Conservation (phyloP, 2,113 vertebrate species). For the Otis tarda region DNA sequence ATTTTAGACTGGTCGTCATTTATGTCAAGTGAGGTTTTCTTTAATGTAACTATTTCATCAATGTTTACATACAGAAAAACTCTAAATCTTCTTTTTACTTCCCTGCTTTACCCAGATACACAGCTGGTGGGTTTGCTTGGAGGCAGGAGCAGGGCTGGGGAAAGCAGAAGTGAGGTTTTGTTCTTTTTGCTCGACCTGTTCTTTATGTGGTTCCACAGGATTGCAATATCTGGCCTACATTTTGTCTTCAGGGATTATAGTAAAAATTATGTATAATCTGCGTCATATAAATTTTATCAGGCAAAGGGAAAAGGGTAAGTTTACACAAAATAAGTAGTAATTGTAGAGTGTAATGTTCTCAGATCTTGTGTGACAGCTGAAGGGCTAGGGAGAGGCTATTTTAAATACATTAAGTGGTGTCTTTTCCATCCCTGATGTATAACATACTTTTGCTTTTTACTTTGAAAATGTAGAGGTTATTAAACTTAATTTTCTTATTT, state of each 20-base stretch:
- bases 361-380: conserved; percentile 17
- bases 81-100: background rate
- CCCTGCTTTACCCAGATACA: background rate
- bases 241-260: background rate
- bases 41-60: background rate
- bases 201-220: background rate
- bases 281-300: background rate
- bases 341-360: background rate
- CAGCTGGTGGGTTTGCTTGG: background rate
- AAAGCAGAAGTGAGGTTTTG: background rate
- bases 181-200: background rate
- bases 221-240: background rate
- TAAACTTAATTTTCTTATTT: conserved; percentile 5
- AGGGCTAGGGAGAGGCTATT: conserved; percentile 39
- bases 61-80: background rate
- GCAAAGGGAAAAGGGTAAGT: background rate
- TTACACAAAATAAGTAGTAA: background rate
- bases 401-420: background rate
- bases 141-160: background rate
- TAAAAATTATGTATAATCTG: background rate
- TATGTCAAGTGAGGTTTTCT: background rate
- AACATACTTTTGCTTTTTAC: conserved; percentile 12
- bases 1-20: background rate
- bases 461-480: conserved; percentile 36
- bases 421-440: background rate